These are phyloP conservation scores for Zaprionus nigranus DNA, from an alignment of 1,140 invertebrate species.

Conservation along the genomic window DNA sequence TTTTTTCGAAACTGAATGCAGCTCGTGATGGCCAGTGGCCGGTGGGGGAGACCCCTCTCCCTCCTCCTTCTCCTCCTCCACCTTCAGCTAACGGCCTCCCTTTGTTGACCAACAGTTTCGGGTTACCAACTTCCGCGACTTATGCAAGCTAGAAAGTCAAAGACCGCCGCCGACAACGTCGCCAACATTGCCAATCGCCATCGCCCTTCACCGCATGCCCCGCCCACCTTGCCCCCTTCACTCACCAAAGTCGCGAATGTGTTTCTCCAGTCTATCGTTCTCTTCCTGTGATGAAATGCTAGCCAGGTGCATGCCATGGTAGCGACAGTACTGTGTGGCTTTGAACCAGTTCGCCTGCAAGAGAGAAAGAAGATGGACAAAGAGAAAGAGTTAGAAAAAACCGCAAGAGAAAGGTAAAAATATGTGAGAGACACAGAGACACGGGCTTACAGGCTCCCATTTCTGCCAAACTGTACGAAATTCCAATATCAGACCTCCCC, in stretches of 20 bases:
- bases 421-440: not conserved
- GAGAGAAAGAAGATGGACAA: not conserved
- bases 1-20: slow-evolving; percentile 5
- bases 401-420: not conserved
- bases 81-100: not conserved
- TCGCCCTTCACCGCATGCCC: slow-evolving; percentile 5
- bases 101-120: slow-evolving; percentile 54
- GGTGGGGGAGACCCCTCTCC: slow-evolving; percentile 31
- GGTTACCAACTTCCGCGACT: slow-evolving; percentile 80
- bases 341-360: slow-evolving; percentile 96
- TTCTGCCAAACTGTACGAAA: not conserved
- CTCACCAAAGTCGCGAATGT: slow-evolving; percentile 92
- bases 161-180: slow-evolving; percentile 4
- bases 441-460: not conserved
- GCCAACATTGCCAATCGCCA: slow-evolving; percentile 9
- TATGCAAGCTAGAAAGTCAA: slow-evolving; percentile 74
- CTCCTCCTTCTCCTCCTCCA: not conserved
- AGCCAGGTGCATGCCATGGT: slow-evolving; percentile 95
- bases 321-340: slow-evolving; percentile 95
- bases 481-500: not conserved
- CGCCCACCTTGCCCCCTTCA: slow-evolving; percentile 7
- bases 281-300: slow-evolving; percentile 95
- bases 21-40: slow-evolving; percentile 54
- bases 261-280: slow-evolving; percentile 93
- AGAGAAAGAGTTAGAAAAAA: slow-evolving; percentile 1